Conservation (phyloP, 92 coral and sea anemone species). For the Blastomussa wellsi region DNA sequence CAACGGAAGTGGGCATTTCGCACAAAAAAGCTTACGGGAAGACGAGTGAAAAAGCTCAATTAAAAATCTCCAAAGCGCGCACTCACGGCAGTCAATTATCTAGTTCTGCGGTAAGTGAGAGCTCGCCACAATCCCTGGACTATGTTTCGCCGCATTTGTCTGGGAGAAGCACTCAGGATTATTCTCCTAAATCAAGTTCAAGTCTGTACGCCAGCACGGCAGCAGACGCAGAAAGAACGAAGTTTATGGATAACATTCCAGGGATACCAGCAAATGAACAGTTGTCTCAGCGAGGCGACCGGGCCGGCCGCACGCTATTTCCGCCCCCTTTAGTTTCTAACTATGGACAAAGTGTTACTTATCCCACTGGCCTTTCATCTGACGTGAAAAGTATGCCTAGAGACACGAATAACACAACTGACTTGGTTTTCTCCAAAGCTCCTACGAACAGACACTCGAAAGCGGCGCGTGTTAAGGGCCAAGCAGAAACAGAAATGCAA, state of each 20-base stretch:
- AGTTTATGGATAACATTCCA: slow-evolving; percentile 78
- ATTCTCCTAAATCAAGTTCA: slow-evolving; percentile 33
- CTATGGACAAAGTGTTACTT: slow-evolving; percentile 57
- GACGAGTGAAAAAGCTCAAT: slow-evolving; percentile 68
- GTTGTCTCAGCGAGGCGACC: slow-evolving; percentile 73
- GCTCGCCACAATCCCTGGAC: slow-evolving; percentile 35
- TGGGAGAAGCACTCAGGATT: slow-evolving; percentile 39
- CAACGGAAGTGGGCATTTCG: slow-evolving; percentile 75
- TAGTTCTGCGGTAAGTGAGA: slow-evolving; percentile 47
- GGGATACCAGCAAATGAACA: slow-evolving; percentile 90
- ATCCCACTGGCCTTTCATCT: slow-evolving; percentile 44
- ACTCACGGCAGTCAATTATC: slow-evolving; percentile 51
- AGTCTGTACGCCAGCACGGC: slow-evolving; percentile 43
- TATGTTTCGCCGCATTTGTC: slow-evolving; percentile 37
- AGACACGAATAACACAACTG: slow-evolving; percentile 66
- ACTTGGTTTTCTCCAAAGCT: slow-evolving; percentile 65
- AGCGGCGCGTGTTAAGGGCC: slow-evolving; percentile 83
- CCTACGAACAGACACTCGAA: slow-evolving; percentile 77
- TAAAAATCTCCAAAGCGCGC: slow-evolving; percentile 65
- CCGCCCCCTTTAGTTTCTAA: slow-evolving; percentile 63
- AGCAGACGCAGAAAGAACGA: slow-evolving; percentile 70
- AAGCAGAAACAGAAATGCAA: slow-evolving; percentile 86
- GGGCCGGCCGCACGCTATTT: slow-evolving; percentile 56
- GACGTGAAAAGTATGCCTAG: slow-evolving; percentile 64
- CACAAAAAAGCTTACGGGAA: slow-evolving; percentile 65